These are phyloP conservation scores for Acanthoscelides obtectus DNA, from an alignment of 2,888 invertebrate genomes.

Conservation along the genomic window DNA sequence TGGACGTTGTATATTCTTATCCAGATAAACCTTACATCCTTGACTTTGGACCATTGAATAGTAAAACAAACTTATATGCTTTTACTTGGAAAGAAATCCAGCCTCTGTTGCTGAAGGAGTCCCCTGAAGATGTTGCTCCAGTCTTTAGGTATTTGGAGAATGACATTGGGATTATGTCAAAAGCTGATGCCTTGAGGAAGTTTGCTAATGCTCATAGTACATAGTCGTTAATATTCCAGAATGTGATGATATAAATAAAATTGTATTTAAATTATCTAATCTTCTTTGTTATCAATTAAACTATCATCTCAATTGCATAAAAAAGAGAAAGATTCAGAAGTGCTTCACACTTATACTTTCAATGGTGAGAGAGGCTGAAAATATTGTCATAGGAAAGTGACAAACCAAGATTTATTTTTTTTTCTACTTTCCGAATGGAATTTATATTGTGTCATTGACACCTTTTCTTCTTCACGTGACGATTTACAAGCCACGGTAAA, in stretches of 20 bases:
- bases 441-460: too few species aligned
- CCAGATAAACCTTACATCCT: conserved; percentile 35
- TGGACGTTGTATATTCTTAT: conserved; percentile 40
- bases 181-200: conserved; percentile 29
- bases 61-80: conserved; percentile 40
- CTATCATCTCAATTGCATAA: too few species aligned
- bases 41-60: conserved; percentile 42
- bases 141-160: conserved; percentile 42
- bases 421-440: too few species aligned
- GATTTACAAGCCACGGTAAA: too few species aligned
- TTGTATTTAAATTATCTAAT: neutral
- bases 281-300: too few species aligned
- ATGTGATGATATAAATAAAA: neutral
- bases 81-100: conserved; percentile 43
- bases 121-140: conserved; percentile 36
- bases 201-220: conserved; percentile 12
- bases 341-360: too few species aligned
- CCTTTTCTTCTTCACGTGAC: too few species aligned
- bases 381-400: too few species aligned
- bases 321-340: too few species aligned
- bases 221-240: neutral
- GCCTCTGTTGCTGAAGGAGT: conserved; percentile 36
- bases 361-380: too few species aligned
- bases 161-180: conserved; percentile 41
- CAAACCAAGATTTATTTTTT: too few species aligned